phyloP scores from a whole-genome alignment of 2,888 invertebrate species.

The Enoplolaimus lenunculus region DNA sequence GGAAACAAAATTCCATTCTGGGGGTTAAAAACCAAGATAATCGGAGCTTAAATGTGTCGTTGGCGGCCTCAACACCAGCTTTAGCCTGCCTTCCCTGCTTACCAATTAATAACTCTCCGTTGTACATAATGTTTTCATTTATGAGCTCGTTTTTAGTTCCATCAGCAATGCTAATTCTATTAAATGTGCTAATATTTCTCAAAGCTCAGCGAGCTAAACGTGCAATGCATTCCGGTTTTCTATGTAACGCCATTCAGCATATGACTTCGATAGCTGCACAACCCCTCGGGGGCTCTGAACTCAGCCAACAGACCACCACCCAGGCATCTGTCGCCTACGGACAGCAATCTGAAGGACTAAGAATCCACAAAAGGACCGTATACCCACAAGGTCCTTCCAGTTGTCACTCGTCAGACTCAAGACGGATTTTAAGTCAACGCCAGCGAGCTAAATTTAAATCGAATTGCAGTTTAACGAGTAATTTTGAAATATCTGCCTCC shows the following conservation, averaged over 20 bases:
- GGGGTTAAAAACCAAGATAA: background rate
- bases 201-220: slow-evolving; percentile 51
- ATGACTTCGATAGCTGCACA: background rate
- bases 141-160: slow-evolving; percentile 95
- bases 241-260: background rate
- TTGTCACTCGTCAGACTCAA: no score
- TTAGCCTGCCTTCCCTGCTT: slow-evolving; percentile 55
- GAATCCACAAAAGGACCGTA: no score
- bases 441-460: no score
- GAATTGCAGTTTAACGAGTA: no score
- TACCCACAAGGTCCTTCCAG: no score
- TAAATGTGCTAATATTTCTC: slow-evolving; percentile 89
- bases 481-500: no score
- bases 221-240: background rate
- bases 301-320: no score
- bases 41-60: background rate
- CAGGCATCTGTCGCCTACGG: no score
- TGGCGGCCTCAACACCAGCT: background rate
- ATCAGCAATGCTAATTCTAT: slow-evolving; percentile 92
- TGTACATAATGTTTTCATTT: slow-evolving; percentile 90
- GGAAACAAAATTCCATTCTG: background rate
- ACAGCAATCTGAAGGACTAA: no score
- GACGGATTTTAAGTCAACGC: no score
- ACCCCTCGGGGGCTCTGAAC: no score
- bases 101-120: slow-evolving; percentile 69